These are phyloP conservation scores for Otus scops DNA, from an alignment of 2,797 vertebrate genomes.

Conservation along the genomic window DNA sequence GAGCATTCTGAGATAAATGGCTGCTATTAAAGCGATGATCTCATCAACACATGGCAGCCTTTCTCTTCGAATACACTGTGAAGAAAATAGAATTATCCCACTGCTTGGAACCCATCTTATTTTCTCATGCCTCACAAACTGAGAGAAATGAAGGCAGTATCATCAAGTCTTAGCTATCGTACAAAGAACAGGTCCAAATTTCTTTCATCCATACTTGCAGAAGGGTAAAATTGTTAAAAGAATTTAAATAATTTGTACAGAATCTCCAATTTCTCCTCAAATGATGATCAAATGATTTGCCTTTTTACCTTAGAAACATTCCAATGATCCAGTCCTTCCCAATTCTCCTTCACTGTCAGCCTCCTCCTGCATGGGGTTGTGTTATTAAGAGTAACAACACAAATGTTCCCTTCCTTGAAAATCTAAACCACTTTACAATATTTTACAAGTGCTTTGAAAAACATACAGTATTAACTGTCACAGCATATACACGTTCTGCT, in stretches of 20 bases:
- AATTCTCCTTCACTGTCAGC: background rate
- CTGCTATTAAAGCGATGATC: constrained; percentile 51
- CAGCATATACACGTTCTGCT: background rate
- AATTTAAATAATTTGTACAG: background rate
- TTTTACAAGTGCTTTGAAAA: background rate
- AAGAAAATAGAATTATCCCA: constrained; percentile 48
- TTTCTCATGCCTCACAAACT: constrained; percentile 25
- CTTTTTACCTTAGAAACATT: background rate
- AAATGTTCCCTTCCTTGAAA: background rate
- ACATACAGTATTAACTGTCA: background rate
- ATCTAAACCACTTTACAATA: background rate
- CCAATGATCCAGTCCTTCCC: background rate
- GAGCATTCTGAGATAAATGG: constrained; percentile 33
- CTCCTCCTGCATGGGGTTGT: background rate
- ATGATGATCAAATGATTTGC: background rate
- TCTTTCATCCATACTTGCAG: background rate
- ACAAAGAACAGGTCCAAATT: background rate
- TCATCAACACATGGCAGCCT: constrained; percentile 32
- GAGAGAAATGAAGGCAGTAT: background rate
- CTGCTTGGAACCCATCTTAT: constrained; percentile 5
- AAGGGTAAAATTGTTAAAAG: background rate
- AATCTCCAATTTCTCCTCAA: background rate
- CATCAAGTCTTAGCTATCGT: background rate
- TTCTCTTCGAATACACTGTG: background rate
- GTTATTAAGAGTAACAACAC: background rate